Percentiles rank a stretch among this genome's conserved stretches.
These are phyloP conservation scores for Pteria penguin DNA, from an alignment of 2,888 invertebrate genomes.

Conservation along the genomic window DNA sequence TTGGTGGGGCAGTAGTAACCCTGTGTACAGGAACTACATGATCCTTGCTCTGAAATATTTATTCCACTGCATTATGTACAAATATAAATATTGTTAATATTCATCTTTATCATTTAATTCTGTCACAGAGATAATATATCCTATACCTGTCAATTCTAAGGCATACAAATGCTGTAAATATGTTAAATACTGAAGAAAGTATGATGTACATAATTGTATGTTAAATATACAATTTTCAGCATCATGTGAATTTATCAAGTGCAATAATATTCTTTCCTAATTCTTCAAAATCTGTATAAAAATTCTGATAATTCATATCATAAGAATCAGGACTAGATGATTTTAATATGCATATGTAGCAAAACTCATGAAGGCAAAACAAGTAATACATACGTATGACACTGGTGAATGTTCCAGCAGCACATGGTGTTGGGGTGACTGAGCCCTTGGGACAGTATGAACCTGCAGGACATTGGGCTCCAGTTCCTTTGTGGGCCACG, in stretches of 20 bases:
- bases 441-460: conserved; percentile 75
- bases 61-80: not conserved
- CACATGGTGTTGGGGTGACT: conserved; percentile 61
- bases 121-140: no score
- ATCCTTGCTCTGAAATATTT: conserved; percentile 61
- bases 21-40: conserved; percentile 69
- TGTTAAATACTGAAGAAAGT: no score
- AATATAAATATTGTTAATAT: not conserved
- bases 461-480: conserved; percentile 72
- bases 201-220: no score
- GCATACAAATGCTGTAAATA: no score
- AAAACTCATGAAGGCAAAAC: not conserved
- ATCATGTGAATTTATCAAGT: no score
- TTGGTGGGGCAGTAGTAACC: conserved; percentile 74
- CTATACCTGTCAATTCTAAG: no score
- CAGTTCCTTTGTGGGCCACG: conserved; percentile 63
- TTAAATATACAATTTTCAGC: no score
- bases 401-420: conserved; percentile 71
- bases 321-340: not conserved
- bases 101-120: not conserved
- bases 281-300: no score
- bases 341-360: not conserved
- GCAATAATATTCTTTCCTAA: no score
- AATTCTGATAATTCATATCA: no score
- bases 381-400: conserved; percentile 57